Percentiles rank a stretch among this genome's conserved stretches.
Evolutionary conservation across 2,797 vertebrate species (phyloP).

Genomic region (Falco rusticolus): DNA sequence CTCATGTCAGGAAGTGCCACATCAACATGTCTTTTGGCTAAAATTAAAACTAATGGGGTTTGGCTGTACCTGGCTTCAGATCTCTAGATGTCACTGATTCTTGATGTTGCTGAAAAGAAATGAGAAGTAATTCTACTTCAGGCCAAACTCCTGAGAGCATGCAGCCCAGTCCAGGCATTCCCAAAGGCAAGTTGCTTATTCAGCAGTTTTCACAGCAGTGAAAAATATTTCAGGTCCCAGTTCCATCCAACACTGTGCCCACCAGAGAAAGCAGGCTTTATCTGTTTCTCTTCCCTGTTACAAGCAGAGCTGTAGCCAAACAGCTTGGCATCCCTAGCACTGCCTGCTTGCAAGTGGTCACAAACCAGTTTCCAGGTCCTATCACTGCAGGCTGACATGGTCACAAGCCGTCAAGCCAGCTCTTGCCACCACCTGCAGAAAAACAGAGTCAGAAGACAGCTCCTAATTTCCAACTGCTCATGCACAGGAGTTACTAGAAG

Average conservation of each 20-base stretch:
- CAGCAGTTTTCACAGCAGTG: neutral
- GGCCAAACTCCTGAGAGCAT: neutral
- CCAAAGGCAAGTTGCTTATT: neutral
- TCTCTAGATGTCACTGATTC: neutral
- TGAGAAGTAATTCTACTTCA: neutral
- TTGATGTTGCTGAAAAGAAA: neutral
- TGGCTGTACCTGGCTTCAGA: neutral
- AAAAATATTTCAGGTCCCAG: neutral
- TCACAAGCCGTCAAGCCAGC: neutral
- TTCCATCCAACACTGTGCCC: neutral
- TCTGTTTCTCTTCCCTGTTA: neutral
- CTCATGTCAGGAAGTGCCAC: neutral
- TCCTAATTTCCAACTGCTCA: neutral
- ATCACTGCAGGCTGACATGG: neutral
- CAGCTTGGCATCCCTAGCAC: neutral
- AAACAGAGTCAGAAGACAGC: neutral
- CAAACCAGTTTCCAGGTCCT: neutral
- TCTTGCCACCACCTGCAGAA: neutral
- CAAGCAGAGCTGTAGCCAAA: neutral
- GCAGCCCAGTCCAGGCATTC: neutral
- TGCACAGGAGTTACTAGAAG: neutral
- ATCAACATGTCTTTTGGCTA: neutral
- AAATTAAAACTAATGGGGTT: neutral
- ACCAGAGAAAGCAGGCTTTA: neutral
- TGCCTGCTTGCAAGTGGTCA: neutral